Evolutionary conservation across 2,113 vertebrate species (phyloP).

Genomic region (Paraplagusia blochii): DNA sequence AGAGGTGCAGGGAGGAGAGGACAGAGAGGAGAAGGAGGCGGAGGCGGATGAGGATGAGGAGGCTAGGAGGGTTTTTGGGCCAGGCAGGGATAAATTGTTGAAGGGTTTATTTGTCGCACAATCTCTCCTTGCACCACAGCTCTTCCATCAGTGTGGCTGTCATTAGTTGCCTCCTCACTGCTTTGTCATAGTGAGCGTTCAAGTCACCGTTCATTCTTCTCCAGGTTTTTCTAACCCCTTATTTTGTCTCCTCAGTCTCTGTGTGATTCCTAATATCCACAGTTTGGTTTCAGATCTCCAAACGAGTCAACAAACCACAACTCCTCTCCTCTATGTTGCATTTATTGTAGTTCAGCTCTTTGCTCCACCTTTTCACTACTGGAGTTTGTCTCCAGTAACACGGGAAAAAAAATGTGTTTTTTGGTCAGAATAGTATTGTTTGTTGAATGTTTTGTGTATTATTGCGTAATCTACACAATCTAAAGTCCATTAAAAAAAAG

Average conservation of each 20-base stretch:
- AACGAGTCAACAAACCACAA: no score
- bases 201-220: conserved; percentile 31
- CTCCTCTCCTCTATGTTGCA: no score
- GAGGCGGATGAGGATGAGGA: neutral
- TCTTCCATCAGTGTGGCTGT: conserved; percentile 56
- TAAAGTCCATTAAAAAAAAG: no score
- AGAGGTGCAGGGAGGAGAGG: neutral
- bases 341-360: no score
- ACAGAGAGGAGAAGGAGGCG: neutral
- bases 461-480: no score
- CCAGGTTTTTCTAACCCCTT: conserved; percentile 8
- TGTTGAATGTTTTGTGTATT: no score
- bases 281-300: no score
- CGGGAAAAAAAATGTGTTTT: no score
- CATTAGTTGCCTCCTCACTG: conserved; percentile 50
- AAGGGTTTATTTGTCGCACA: conserved; percentile 43
- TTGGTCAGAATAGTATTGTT: no score
- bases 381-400: no score
- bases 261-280: no score
- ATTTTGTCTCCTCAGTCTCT: conserved; percentile 4
- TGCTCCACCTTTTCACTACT: no score
- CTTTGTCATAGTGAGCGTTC: conserved; percentile 37
- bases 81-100: conserved; percentile 38
- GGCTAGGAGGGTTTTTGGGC: neutral
- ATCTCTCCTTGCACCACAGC: conserved; percentile 43